A percentile compares a stretch with the other conserved stretches of the same genome.
phyloP scores from a whole-genome alignment of 2,888 invertebrate genomes.

The Dicranocentrus wangi region DNA sequence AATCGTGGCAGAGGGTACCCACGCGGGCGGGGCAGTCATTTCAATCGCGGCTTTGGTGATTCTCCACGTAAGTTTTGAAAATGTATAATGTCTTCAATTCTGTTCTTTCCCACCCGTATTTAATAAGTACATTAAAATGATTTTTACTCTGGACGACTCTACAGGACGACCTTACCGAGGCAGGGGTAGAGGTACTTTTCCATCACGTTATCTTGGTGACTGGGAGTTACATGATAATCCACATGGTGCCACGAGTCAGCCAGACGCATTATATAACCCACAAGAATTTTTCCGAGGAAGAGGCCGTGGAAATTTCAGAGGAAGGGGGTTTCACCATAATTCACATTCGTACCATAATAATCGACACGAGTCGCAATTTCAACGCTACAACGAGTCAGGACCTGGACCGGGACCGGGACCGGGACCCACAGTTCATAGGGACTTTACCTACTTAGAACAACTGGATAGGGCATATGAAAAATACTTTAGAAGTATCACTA shows the following conservation, averaged over 20 bases:
- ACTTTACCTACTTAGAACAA: constrained; percentile 63
- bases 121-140: no score
- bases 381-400: constrained; percentile 33
- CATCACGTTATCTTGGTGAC: constrained; percentile 52
- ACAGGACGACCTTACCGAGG: constrained; percentile 42
- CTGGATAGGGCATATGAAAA: constrained; percentile 69
- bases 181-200: constrained; percentile 39
- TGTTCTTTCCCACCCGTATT: no score
- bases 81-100: no score
- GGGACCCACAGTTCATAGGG: constrained; percentile 48
- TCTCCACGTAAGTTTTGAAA: constrained; percentile 17
- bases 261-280: not conserved
- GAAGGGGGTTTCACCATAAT: constrained; percentile 45
- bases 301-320: constrained; percentile 38
- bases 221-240: constrained; percentile 50
- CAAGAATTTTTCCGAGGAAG: constrained; percentile 51
- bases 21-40: constrained; percentile 13
- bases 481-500: constrained; percentile 70
- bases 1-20: not conserved
- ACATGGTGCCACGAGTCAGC: not conserved
- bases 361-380: constrained; percentile 1
- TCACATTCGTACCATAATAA: constrained; percentile 9
- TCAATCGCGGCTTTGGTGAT: constrained; percentile 29
- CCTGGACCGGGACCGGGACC: no score
- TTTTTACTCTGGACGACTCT: no score